Evolutionary conservation across 35 echinoderm and acorn worm genomes (phyloP), one percentile per base, ranked within the genome.

Genomic region (Heliocidaris tuberculata): DNA sequence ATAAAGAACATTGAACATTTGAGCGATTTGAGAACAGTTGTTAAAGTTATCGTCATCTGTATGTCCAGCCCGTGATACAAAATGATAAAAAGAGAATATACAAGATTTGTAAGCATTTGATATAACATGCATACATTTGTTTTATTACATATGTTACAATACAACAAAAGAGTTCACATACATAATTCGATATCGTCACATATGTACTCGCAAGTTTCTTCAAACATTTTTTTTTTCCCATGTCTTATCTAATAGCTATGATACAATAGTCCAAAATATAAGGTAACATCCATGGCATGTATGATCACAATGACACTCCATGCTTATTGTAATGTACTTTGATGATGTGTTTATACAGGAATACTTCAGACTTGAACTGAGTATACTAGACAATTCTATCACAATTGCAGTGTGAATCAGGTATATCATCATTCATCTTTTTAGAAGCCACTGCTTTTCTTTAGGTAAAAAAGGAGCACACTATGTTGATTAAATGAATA

Each of bases 61-160:
- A 0, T 42, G 35, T 42, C 35, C 35, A 42, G 3, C 3, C 35
- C 35, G 0, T 42, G 35, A 78, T 24, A 78, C 21, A 78, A 1
- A 78, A 78, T 78, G 65, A 78, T n/a, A 78, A 2, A 52, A 13
- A 15, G 65, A n/a, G 19, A 78, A 8, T 29, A 78, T 27, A 78
- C 6, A 78, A 27, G 21, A 78, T 9, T 7, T 56, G 52, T 56
- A 78, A 19, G 27, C 65, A n/a, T 7, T 78, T 24, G 5, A 24
- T n/a, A 78, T 78, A 78, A 19, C 65, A 78, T 78, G 65, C 65
- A 78, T 78, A 78, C 65, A 78, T 78, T 78, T 78, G 21, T 78
- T 78, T 78, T 78, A 78, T 78, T 78, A 78, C 65, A 78, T 78
- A 78, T 78, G 65, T 78, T 78, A 78, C 65, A 70, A 70, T 52